Evolutionary conservation across 1,140 invertebrate genomes (phyloP), one percentile per base, ranked within the genome.

Genomic region (Lepidotrigona ventralis): DNA sequence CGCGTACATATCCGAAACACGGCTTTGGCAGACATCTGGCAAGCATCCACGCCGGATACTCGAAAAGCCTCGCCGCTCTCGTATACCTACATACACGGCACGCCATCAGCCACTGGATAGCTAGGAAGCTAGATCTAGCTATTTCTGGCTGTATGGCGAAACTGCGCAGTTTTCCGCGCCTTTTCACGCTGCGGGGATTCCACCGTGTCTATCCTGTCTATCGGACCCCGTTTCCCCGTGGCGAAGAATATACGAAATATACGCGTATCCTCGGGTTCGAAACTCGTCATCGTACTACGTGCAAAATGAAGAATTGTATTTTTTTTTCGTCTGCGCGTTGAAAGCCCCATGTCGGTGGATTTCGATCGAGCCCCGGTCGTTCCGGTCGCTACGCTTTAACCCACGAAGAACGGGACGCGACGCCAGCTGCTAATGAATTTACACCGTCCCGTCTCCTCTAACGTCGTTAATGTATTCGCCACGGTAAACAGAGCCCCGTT

Each of bases 21-120:
- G 64, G 81, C 81, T 89, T 88, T 86, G 85, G 75, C 85, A 89
- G 85, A 86, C 88, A 89, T 89, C 88, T 89, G 88, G 88, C 88
- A 89, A 88, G 69, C 88, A 89, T 88, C 88, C 87, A 89, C 71
- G 72, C 39, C 88, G 85, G 87, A 89, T 89, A 88, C 75, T 88
- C 79, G 82, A 89, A 86, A 88, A 85, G 77, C 85, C 46, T 80
- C 58, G 53, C 39, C 39, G 39, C 39, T 46, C 70, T 76, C 66
- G 64, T 87, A 83, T 53, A 81, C 64, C 73, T 85, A 84, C 46
- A 84, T 81, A 84, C 58, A 58, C 53, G 58, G 69, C 54, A 64
- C 78, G 82, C 73, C 77, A 81, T 68, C 54, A 60, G 68, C 80
- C 21, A 53, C 75, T 63, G 33, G 71, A 58, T 8, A 8, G 39